Evolutionary conservation across 2,797 vertebrate genomes (phyloP), one percentile per base, ranked within the genome.

Genomic region (Manis javanica): DNA sequence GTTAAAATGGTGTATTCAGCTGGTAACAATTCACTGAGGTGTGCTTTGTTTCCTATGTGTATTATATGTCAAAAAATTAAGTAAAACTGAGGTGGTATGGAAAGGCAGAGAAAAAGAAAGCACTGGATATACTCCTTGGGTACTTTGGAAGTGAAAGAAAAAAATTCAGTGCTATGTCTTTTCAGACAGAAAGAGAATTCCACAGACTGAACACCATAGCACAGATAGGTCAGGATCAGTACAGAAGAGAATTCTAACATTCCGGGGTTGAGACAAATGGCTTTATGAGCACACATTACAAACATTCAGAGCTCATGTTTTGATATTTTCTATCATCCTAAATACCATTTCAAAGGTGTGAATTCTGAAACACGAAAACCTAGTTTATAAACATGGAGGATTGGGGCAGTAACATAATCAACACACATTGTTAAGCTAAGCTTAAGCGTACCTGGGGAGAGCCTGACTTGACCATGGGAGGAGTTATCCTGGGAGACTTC

Each of bases 361-460:
- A 75, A 83, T 88, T 90, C 66, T 63, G 72, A 95, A 84, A 64
- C 37, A 74, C 14, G 5, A 71, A 75, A 53, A 64, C 18, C 37
- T 23, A 23, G 5, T 82, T 69, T 37, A 64, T 8, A 51, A 51
- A 92, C n/a, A 64, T 19, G 19, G 18, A 16, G 11, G 71, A 59
- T 37, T n/a, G 24, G 42, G 26, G 63, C 16, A 34, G 11, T 19
- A 75, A 66, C 55, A 7, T 21, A 87, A 59, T 5, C 61, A 51
- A 39, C 23, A 39, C 0, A 42, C 16, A 51, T 0, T 26, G 18
- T 8, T 46, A 31, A n/a, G 37, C 0, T 15, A 3, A 66, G 53
- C 23, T 8, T 26, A n/a, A 55, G 81, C 93, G 4, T 97, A 99
- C 99, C 99, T 99, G 99, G 37, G 98, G 3, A 75, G 99, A 95